A percentile compares a stretch with the other conserved stretches of the same genome.
These are phyloP conservation scores for Dromiciops gliroides DNA, from an alignment of 2,113 vertebrate genomes.

Conservation along the genomic window DNA sequence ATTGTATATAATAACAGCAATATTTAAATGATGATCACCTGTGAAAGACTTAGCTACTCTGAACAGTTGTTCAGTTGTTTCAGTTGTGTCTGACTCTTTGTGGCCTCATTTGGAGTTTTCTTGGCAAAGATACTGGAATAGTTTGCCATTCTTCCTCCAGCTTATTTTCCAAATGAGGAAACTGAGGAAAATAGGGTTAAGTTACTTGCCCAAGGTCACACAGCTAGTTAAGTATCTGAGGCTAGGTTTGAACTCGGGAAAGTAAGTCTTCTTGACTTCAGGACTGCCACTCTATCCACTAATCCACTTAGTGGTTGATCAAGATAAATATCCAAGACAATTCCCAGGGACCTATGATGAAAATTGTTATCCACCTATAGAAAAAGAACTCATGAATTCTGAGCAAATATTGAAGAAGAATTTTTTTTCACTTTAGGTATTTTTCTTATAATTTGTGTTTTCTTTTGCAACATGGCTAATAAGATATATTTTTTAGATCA, in stretches of 20 bases:
- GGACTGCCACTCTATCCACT: no score
- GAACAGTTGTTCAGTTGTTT: no score
- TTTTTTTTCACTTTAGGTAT: background rate
- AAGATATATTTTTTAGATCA: background rate
- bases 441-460: background rate
- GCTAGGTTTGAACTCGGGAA: no score
- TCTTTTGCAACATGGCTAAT: background rate
- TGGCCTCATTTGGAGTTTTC: no score
- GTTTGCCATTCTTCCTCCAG: background rate
- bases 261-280: no score
- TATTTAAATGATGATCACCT: background rate
- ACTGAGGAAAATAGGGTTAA: background rate
- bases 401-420: background rate
- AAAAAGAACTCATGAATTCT: background rate
- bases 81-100: no score
- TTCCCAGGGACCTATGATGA: background rate
- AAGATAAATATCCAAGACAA: no score
- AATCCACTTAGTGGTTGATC: no score
- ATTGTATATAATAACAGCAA: background rate
- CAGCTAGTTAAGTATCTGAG: no score
- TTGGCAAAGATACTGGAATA: no score
- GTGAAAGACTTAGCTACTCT: background rate
- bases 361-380: background rate
- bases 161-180: background rate
- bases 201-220: background rate